These are phyloP conservation scores for Euura saliciscinereae DNA, from an alignment of 1,140 invertebrate genomes.

Conservation along the genomic window DNA sequence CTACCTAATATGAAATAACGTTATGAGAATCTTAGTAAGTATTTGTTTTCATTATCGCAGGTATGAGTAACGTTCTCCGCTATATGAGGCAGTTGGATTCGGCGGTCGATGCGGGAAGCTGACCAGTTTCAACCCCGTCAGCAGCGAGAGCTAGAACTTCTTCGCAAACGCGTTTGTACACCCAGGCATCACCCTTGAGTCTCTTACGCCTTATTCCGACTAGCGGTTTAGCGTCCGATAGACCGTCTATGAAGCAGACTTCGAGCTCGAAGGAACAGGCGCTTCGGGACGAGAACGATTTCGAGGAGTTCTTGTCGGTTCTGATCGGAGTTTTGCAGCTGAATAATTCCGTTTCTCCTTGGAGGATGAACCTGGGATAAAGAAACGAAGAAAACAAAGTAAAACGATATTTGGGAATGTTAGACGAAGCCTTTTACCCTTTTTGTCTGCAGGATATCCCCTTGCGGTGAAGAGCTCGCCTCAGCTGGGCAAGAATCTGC, in stretches of 20 bases:
- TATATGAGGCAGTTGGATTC: conserved; percentile 51
- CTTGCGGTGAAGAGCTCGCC: conserved; percentile 68
- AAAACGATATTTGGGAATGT: background rate
- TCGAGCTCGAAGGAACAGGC: conserved; percentile 80
- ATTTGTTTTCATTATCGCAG: no score
- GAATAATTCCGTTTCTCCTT: conserved; percentile 64
- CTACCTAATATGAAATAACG: no score
- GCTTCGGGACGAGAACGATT: conserved; percentile 46
- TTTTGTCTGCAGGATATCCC: conserved; percentile 74
- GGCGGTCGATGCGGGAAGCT: conserved; percentile 26
- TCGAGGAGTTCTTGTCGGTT: conserved; percentile 33
- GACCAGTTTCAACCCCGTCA: conserved; percentile 40
- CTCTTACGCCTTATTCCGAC: conserved; percentile 79
- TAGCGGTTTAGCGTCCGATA: conserved; percentile 48
- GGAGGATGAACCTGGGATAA: conserved; percentile 66
- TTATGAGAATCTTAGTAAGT: no score
- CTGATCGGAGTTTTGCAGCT: conserved; percentile 20
- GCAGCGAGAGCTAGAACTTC: conserved; percentile 72
- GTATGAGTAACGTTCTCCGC: background rate
- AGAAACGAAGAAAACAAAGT: conserved; percentile 12
- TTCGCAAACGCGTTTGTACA: conserved; percentile 86
- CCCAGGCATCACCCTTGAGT: conserved; percentile 83
- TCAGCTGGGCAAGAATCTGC: conserved; percentile 67
- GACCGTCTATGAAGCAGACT: conserved; percentile 68
- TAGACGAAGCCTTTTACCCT: conserved; percentile 64